These are phyloP conservation scores for Xenopus borealis DNA, from an alignment of 2,113 vertebrate species.

Conservation along the genomic window DNA sequence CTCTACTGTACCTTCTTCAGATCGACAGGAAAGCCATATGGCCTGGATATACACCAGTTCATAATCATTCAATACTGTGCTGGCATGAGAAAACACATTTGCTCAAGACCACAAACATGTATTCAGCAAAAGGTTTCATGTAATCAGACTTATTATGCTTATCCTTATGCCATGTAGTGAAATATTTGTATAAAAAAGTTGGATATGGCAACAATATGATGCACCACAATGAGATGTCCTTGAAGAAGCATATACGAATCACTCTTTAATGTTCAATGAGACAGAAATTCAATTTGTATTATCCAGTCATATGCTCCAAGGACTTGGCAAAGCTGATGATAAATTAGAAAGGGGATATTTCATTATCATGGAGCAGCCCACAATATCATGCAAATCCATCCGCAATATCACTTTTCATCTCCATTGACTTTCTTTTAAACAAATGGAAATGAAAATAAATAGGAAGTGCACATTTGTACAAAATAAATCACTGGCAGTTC, in stretches of 20 bases:
- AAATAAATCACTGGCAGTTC: too few species aligned
- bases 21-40: too few species aligned
- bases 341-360: slow-evolving; percentile 43
- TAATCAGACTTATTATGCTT: too few species aligned
- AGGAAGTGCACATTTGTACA: not conserved
- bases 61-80: too few species aligned
- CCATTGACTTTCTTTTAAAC: slow-evolving; percentile 29
- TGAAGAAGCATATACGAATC: slow-evolving; percentile 37
- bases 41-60: too few species aligned
- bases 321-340: slow-evolving; percentile 44
- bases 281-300: slow-evolving; percentile 47
- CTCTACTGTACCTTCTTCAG: too few species aligned
- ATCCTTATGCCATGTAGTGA: too few species aligned
- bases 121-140: too few species aligned
- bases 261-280: slow-evolving; percentile 43
- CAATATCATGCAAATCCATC: slow-evolving; percentile 29
- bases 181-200: not conserved
- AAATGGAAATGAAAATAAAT: slow-evolving; percentile 11
- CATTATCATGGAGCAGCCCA: slow-evolving; percentile 32
- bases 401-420: slow-evolving; percentile 38
- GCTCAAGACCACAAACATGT: too few species aligned
- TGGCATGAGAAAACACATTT: too few species aligned
- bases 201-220: slow-evolving; percentile 11
- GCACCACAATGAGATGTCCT: slow-evolving; percentile 27
- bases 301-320: slow-evolving; percentile 46